Evolutionary conservation across 2,797 vertebrate genomes (phyloP), one percentile per base, ranked within the genome.

Genomic region (Molossus molossus): DNA sequence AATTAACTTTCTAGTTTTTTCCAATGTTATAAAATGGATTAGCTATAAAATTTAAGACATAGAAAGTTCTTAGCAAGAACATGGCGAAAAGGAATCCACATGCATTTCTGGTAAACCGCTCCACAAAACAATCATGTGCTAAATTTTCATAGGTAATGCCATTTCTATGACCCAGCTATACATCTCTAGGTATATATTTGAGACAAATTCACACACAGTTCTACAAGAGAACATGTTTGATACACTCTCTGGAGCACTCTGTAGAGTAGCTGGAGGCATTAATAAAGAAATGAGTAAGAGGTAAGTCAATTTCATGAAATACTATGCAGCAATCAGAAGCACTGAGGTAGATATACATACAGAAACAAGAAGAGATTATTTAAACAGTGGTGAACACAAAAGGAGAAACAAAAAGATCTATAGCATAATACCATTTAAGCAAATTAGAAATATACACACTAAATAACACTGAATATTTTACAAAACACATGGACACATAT

Each of bases 401-500:
- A 94, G 40, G 53, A 96, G 57, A 87, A 90, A 90, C n/a, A 94
- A 62, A 25, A 86, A 73, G 18, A 77, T 67, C 40, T 48, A 92
- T 2, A 76, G 5, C 12, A 83, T 67, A 90, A 77, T 7, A 88
- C 50, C 33, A 88, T 62, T 95, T 90, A 90, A 45, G 45, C 45
- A 73, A 90, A 62, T 87, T 53, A 58, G 83, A 96, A 94, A 95
- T 55, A 92, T 9, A 65, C 7, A 73, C 27, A 79, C 23, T 70
- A 93, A 93, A 27, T 82, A 91, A 90, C 60, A 87, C 10, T 77
- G 33, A 23, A 72, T 87, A 76, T 82, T 91, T 95, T 88, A 91
- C 5, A 92, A 86, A 95, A 92, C 21, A 73, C 7, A 87, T 17
- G 37, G 21, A 76, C 6, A 53, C 6, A 53, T 33, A 75, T 83